phyloP scores from a whole-genome alignment of 1,140 invertebrate genomes.

The Nasonia longicornis region DNA sequence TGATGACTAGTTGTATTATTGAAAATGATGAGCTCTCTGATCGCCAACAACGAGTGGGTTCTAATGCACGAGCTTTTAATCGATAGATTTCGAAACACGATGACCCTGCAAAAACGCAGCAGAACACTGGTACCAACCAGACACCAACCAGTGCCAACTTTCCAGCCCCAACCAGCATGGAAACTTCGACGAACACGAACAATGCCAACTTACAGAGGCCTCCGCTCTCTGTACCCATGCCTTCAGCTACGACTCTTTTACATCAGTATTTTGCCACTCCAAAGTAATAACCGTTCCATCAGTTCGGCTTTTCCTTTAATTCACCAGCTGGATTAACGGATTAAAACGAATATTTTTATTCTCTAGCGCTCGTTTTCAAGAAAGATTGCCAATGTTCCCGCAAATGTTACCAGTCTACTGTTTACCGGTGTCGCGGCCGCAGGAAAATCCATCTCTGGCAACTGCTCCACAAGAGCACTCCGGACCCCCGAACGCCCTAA shows the following conservation, averaged over 20 bases:
- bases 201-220: slow-evolving; percentile 71
- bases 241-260: slow-evolving; percentile 60
- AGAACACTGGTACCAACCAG: slow-evolving; percentile 27
- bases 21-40: neutral
- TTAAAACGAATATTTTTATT: neutral
- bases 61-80: neutral
- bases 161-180: neutral
- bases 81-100: slow-evolving; percentile 54
- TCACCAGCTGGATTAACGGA: neutral
- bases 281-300: slow-evolving; percentile 45
- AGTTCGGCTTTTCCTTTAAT: neutral
- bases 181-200: neutral
- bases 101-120: slow-evolving; percentile 41
- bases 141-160: neutral
- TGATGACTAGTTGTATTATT: neutral
- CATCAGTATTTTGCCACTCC: slow-evolving; percentile 53
- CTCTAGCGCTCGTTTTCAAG: slow-evolving; percentile 43
- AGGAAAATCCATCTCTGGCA: slow-evolving; percentile 38
- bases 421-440: slow-evolving; percentile 65
- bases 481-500: slow-evolving; percentile 46
- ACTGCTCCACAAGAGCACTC: slow-evolving; percentile 53
- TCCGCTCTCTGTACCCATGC: slow-evolving; percentile 71
- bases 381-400: slow-evolving; percentile 53
- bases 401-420: slow-evolving; percentile 75
- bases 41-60: neutral